Percentiles rank a stretch among this genome's conserved stretches.
phyloP scores from a whole-genome alignment of 1,140 invertebrate species.

The Lamellibrachia luymesi region DNA sequence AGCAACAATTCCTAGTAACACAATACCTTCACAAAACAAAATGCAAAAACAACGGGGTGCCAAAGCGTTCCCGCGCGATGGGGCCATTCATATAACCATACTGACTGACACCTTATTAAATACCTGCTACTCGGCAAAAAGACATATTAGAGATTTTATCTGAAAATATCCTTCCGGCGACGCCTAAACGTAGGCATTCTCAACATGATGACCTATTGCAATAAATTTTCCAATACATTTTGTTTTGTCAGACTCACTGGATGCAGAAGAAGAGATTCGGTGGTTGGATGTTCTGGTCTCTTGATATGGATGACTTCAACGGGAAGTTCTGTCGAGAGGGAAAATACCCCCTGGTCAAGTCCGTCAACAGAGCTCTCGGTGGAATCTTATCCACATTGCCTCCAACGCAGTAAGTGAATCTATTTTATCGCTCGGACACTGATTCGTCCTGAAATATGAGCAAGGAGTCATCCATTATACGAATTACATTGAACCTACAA shows the following conservation, averaged over 20 bases:
- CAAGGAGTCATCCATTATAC: not conserved
- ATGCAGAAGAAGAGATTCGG: constrained; percentile 86
- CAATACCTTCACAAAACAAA: no score
- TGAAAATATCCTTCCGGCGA: not conserved
- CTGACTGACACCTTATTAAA: no score
- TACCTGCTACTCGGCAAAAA: not conserved
- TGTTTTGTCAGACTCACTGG: constrained; percentile 76
- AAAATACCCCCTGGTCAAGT: constrained; percentile 42
- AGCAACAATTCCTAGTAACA: no score
- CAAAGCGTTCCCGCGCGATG: no score
- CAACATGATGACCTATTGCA: not conserved
- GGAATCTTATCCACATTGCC: not conserved
- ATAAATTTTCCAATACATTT: not conserved
- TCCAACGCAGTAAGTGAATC: not conserved
- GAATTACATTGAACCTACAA: not conserved
- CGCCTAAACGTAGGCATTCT: not conserved
- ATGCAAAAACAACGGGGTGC: no score
- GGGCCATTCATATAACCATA: no score
- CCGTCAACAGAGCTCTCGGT: constrained; percentile 56
- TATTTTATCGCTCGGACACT: not conserved
- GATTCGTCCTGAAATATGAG: not conserved
- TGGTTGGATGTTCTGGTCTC: constrained; percentile 94
- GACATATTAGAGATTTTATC: not conserved
- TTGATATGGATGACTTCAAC: constrained; percentile 75
- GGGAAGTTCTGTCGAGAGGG: constrained; percentile 42